Evolutionary conservation across 2,888 invertebrate genomes (phyloP).

Genomic region (Erebia aethiops): DNA sequence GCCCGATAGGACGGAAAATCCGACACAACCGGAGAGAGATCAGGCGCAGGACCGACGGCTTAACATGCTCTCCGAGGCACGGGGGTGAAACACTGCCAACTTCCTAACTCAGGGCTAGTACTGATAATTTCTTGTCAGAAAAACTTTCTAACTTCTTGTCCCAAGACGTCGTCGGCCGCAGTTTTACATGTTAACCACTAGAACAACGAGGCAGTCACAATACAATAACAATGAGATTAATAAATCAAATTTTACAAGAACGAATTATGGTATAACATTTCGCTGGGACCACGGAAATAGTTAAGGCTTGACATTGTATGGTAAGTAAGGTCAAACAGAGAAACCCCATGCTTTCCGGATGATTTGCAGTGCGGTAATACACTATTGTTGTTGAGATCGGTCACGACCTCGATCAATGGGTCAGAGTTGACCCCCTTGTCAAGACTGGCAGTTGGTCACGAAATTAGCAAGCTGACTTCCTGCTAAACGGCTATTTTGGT

Average conservation of each 20-base stretch:
- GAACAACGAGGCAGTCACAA: too few relatives aligned
- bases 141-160: too few relatives aligned
- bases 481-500: not conserved
- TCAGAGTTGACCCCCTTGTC: slow-evolving; percentile 55
- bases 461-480: slow-evolving; percentile 14
- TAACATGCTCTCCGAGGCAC: too few relatives aligned
- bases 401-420: slow-evolving; percentile 71
- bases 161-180: too few relatives aligned
- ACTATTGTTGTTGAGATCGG: slow-evolving; percentile 59
- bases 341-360: slow-evolving; percentile 58
- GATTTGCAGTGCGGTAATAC: slow-evolving; percentile 56
- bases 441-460: slow-evolving; percentile 49
- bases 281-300: slow-evolving; percentile 17
- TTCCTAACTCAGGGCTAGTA: too few relatives aligned
- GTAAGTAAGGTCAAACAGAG: slow-evolving; percentile 57
- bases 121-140: too few relatives aligned
- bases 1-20: too few relatives aligned
- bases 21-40: too few relatives aligned
- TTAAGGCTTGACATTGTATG: slow-evolving; percentile 54
- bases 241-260: not conserved
- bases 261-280: not conserved
- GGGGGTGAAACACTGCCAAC: too few relatives aligned
- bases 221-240: not conserved
- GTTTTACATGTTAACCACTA: too few relatives aligned
- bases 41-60: too few relatives aligned